Evolutionary conservation across 2,113 vertebrate species (phyloP).

Genomic region (Mirza zaza): DNA sequence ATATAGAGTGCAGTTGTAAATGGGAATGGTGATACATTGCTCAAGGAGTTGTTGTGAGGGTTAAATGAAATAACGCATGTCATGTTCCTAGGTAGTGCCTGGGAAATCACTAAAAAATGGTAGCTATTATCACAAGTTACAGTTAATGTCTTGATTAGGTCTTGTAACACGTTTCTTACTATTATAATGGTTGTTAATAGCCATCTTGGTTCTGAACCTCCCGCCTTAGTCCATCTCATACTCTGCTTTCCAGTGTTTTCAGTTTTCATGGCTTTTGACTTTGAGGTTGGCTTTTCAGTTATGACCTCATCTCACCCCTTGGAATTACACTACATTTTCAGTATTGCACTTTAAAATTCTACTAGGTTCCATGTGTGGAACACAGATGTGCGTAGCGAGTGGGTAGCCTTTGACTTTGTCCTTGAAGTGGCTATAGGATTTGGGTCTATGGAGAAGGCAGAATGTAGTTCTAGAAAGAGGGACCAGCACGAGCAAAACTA

Average conservation of each 20-base stretch:
- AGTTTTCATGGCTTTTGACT: neutral
- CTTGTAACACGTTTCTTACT: neutral
- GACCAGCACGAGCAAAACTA: neutral
- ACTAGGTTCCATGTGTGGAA: neutral
- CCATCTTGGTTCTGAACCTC: neutral
- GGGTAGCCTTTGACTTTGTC: neutral
- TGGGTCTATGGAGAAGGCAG: neutral
- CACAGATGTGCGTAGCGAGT: rapidly evolving
- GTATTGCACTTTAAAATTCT: neutral
- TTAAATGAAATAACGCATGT: neutral
- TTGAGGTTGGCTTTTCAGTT: constrained; percentile 25
- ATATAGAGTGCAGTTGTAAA: neutral
- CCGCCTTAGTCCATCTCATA: neutral
- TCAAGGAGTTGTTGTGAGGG: neutral
- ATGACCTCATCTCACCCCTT: neutral
- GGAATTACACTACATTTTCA: neutral
- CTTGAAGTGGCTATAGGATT: neutral
- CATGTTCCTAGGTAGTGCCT: neutral
- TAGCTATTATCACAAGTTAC: neutral
- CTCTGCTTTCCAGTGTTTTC: neutral
- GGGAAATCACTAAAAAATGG: neutral
- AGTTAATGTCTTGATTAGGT: neutral
- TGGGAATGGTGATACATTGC: neutral
- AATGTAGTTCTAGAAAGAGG: neutral
- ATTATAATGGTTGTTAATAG: neutral